Conservation (phyloP, 2,888 invertebrate species). For the Bursaphelenchus okinawaensis region DNA sequence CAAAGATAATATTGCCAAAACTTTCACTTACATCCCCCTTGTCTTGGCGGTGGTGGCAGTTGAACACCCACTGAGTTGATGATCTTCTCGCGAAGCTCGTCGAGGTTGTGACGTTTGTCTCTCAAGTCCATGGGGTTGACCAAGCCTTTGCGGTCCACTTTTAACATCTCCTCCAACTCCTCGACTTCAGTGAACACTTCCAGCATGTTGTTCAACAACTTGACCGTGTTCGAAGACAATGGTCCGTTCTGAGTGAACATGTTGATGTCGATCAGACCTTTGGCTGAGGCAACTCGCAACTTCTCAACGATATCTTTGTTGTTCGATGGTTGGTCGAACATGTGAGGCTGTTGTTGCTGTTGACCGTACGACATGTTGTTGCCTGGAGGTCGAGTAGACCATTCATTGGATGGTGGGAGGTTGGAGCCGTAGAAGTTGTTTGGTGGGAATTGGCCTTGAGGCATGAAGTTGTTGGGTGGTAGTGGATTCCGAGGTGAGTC, state of each 20-base stretch:
- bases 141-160: neutral
- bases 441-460: neutral
- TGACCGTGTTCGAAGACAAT: conserved; percentile 15
- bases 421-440: conserved; percentile 8
- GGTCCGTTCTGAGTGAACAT: conserved; percentile 17
- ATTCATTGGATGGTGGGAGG: neutral
- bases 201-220: conserved; percentile 17
- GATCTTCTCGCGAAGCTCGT: neutral
- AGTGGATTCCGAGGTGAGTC: neutral
- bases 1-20: too few relatives aligned
- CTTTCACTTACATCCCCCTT: neutral
- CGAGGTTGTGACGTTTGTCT: neutral
- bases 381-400: neutral
- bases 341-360: neutral
- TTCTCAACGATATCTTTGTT: conserved; percentile 38
- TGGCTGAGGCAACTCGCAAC: conserved; percentile 57
- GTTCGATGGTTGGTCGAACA: neutral
- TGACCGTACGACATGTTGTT: conserved; percentile 6
- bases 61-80: neutral
- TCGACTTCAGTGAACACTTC: conserved; percentile 15
- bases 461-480: conserved; percentile 5
- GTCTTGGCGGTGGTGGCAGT: neutral
- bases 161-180: conserved; percentile 2
- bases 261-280: conserved; percentile 55
- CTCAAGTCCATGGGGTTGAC: neutral